A percentile compares a stretch with the other conserved stretches of the same genome.
Evolutionary conservation across 53 echinoderm and acorn worm genomes (phyloP).

Genomic region (Antedon mediterranea): DNA sequence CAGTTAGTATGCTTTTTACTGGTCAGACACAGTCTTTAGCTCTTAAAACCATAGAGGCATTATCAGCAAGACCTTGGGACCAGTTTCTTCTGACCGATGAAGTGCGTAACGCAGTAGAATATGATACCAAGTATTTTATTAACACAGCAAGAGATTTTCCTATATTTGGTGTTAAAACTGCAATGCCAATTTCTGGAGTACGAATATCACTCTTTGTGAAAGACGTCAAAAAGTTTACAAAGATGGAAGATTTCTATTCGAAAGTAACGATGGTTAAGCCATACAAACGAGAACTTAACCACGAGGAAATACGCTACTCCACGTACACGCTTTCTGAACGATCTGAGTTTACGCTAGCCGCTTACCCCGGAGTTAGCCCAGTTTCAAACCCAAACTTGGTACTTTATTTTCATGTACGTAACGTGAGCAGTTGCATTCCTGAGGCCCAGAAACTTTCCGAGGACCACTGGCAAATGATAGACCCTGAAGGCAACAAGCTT

Average conservation of each 20-base stretch:
- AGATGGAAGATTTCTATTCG: conserved; percentile 67
- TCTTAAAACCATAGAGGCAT: conserved; percentile 23
- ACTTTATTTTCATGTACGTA: conserved; percentile 43
- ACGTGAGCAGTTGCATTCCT: conserved; percentile 33
- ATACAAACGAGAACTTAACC: conserved; percentile 17
- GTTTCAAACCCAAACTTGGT: conserved; percentile 23
- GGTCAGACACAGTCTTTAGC: conserved; percentile 39
- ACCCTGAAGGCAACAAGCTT: conserved; percentile 52
- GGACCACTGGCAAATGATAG: conserved; percentile 58
- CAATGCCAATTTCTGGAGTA: conserved; percentile 50
- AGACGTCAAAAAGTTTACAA: conserved; percentile 37
- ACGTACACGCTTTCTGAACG: conserved; percentile 42
- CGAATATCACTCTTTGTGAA: conserved; percentile 57
- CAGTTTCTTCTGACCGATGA: conserved; percentile 34
- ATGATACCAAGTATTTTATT: conserved; percentile 51
- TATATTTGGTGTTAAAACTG: conserved; percentile 60
- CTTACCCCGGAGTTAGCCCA: conserved; percentile 43
- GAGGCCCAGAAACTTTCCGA: conserved; percentile 55
- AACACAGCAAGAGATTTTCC: conserved; percentile 49
- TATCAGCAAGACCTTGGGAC: conserved; percentile 49
- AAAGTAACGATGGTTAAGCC: conserved; percentile 40
- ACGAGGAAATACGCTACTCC: conserved; percentile 31
- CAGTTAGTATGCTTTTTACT: conserved; percentile 50
- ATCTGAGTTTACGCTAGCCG: conserved; percentile 57
- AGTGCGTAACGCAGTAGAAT: conserved; percentile 46